Evolutionary conservation across 2,888 invertebrate species (phyloP), one percentile per base, ranked within the genome.

Genomic region (Chalcis sispes): DNA sequence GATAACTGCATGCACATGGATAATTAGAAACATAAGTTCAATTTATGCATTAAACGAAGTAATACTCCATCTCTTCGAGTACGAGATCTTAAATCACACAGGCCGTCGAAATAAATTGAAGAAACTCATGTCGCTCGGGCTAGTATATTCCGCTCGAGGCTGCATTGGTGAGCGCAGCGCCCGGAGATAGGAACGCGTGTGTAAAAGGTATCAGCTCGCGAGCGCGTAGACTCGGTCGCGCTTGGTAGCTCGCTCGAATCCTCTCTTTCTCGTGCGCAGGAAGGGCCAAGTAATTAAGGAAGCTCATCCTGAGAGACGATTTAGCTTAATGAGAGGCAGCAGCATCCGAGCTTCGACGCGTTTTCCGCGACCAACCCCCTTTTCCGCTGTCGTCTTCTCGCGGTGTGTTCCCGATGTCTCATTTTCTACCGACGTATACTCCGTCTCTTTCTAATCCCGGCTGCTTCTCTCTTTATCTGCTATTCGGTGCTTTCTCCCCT

Each of bases 261-360:
- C 36, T 36, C 4, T 36, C 36, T 10, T 36, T 36, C 10, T 36
- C 4, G 36, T 36, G 23, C 40, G 58, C 66, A 74, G 80, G 79
- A 80, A 80, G 77, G 80, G 79, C 82, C 81, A 81, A 85, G 86
- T 87, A 87, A 88, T 88, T 87, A 88, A 88, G 86, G 86, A 83
- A 86, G 85, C 86, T 88, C 86, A 86, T 87, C 85, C 84, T 84
- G 82, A 81, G 83, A 85, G 88, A 88, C 88, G 87, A 88, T 88
- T 87, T 85, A 86, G 84, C 85, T 88, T 88, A 86, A 88, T 87
- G 88, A 88, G 86, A 85, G 83, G 75, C 84, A 82, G 82, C 2
- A 36, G 79, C 80, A 40, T 59, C 59, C 42, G 13, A 59, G 20
- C 10, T n/a, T 4, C 29, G 23, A n/a, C 50, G 72, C 72, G 61